These are phyloP conservation scores for Drosophila antonietae DNA, from an alignment of 2,888 invertebrate genomes.

Conservation along the genomic window DNA sequence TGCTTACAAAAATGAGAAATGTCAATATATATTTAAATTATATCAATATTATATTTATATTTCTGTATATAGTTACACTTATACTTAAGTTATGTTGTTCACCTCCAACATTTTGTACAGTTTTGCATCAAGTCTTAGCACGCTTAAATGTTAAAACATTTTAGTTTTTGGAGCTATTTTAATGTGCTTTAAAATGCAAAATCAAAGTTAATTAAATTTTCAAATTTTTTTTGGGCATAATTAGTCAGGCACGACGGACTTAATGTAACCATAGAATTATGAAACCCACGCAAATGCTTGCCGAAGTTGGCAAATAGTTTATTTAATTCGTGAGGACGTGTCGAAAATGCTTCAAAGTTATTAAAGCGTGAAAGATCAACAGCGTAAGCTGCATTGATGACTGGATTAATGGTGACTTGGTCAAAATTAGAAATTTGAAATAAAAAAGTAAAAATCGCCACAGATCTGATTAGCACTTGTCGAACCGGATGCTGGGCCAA, in stretches of 20 bases:
- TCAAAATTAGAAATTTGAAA: conserved; percentile 3
- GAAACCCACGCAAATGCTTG: conserved; percentile 36
- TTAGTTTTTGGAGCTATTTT: conserved; percentile 29
- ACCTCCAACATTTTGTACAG: not conserved
- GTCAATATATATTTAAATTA: not conserved
- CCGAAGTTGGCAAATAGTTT: conserved; percentile 35
- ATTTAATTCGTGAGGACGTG: conserved; percentile 55
- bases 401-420: conserved; percentile 29
- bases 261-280: conserved; percentile 29
- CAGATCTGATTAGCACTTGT: conserved; percentile 68
- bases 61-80: too few relatives aligned
- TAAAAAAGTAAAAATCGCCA: conserved; percentile 43
- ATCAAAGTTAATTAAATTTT: conserved; percentile 46
- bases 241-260: conserved; percentile 55
- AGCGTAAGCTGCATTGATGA: conserved; percentile 48
- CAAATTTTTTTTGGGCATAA: conserved; percentile 59
- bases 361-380: conserved; percentile 44
- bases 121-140: not conserved
- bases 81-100: not conserved
- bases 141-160: conserved; percentile 31
- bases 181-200: conserved; percentile 48
- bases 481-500: conserved; percentile 56
- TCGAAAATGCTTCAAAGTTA: conserved; percentile 38
- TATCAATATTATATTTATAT: too few relatives aligned
- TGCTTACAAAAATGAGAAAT: too few relatives aligned